phyloP scores from a whole-genome alignment of 2,797 vertebrate species.

The Salarias fasciatus region DNA sequence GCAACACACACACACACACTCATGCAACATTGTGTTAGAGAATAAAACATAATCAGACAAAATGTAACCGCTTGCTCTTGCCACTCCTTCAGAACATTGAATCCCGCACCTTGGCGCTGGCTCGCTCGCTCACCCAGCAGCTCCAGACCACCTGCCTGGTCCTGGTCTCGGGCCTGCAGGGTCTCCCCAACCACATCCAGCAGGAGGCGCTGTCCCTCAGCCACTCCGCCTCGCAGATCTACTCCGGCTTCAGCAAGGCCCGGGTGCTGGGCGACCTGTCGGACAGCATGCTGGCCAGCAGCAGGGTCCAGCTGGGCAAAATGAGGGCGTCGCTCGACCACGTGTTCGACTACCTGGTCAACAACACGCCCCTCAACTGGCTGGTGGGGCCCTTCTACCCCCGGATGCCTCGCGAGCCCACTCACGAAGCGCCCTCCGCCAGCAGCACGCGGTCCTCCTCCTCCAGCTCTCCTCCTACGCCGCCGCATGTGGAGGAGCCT shows the following conservation, averaged over 20 bases:
- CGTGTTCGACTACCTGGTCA: slow-evolving; percentile 95
- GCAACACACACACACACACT: no score
- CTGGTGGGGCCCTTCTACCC: slow-evolving; percentile 97
- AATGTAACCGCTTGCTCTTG: no score
- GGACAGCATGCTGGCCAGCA: slow-evolving; percentile 80
- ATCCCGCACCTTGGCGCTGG: slow-evolving; percentile 87
- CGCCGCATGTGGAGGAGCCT: neutral
- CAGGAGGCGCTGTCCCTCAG: slow-evolving; percentile 84
- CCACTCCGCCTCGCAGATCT: slow-evolving; percentile 84
- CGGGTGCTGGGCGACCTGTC: slow-evolving; percentile 85
- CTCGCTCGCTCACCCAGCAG: slow-evolving; percentile 88
- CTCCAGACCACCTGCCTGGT: slow-evolving; percentile 91
- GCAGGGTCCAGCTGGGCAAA: slow-evolving; percentile 86
- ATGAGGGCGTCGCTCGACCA: slow-evolving; percentile 91
- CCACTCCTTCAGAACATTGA: slow-evolving; percentile 84
- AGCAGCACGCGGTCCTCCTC: neutral
- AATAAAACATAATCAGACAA: no score
- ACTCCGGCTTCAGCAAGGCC: slow-evolving; percentile 81
- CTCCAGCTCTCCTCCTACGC: neutral
- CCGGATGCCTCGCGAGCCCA: slow-evolving; percentile 37
- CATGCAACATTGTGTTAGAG: neutral
- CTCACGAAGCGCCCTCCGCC: neutral
- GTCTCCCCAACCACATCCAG: slow-evolving; percentile 90
- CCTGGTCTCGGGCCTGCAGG: slow-evolving; percentile 86
- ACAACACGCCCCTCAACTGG: slow-evolving; percentile 98